phyloP scores from a whole-genome alignment of 1,140 invertebrate species.

The Brachystomella parvula region DNA sequence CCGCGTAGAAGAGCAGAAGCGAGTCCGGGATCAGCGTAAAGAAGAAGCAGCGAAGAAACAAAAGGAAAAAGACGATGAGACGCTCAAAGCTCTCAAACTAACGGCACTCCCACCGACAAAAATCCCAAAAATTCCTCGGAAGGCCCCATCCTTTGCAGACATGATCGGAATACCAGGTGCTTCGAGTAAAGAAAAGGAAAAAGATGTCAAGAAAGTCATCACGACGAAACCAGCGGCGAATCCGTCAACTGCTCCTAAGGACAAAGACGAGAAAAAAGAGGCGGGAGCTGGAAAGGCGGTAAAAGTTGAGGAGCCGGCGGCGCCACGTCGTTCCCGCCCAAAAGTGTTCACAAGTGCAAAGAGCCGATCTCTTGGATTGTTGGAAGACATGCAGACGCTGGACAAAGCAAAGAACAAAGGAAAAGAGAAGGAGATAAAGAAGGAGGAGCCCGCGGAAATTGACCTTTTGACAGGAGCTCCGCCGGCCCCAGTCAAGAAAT shows the following conservation, averaged over 20 bases:
- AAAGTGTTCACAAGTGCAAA: conserved; percentile 28
- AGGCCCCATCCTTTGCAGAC: conserved; percentile 24
- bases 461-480: too few species aligned
- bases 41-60: conserved; percentile 35
- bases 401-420: conserved; percentile 18
- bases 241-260: not conserved
- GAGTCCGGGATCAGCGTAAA: conserved; percentile 21
- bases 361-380: conserved; percentile 14
- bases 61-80: conserved; percentile 31
- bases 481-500: not conserved
- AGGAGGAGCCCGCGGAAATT: conserved; percentile 39
- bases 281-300: not conserved
- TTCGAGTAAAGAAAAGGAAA: conserved; percentile 13
- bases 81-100: conserved; percentile 27
- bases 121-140: conserved; percentile 29
- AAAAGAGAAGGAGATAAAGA: conserved; percentile 32
- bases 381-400: conserved; percentile 29
- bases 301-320: not conserved
- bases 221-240: not conserved
- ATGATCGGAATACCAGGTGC: conserved; percentile 33
- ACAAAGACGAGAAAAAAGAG: conserved; percentile 6
- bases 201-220: not conserved
- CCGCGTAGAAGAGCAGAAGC: conserved; percentile 21
- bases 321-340: conserved; percentile 8
- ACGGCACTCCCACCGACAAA: not conserved